phyloP scores from a whole-genome alignment of 2,113 vertebrate species.

The Xenotilapia longispinis region DNA sequence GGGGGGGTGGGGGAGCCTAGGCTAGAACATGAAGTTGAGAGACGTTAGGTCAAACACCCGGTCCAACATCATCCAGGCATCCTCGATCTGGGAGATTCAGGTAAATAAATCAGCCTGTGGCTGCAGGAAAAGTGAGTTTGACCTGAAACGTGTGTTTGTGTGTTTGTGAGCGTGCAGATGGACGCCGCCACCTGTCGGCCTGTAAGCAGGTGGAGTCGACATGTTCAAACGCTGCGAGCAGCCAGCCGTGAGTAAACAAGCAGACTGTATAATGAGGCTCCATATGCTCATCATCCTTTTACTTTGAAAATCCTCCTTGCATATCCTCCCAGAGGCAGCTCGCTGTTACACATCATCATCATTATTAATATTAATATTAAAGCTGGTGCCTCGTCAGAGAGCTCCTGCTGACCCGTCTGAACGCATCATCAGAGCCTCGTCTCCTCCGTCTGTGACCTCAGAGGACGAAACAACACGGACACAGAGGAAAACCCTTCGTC shows the following conservation, averaged over 20 bases:
- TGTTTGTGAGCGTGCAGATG: background rate
- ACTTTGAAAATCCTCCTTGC: background rate
- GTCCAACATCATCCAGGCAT: background rate
- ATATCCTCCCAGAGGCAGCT: background rate
- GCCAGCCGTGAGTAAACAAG: background rate
- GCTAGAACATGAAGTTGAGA: background rate
- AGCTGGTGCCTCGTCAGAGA: background rate
- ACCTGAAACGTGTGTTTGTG: background rate
- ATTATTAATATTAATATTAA: background rate
- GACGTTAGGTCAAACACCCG: background rate
- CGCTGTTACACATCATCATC: background rate
- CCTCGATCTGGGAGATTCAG: background rate
- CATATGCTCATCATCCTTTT: background rate
- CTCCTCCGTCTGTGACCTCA: background rate
- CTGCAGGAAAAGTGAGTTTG: background rate
- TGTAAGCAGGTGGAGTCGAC: background rate
- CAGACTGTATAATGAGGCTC: background rate
- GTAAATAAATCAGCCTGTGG: background rate
- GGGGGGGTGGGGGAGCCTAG: background rate
- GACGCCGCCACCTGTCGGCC: background rate
- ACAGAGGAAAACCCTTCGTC: background rate
- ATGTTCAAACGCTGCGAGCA: background rate
- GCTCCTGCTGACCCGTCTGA: background rate
- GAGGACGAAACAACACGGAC: background rate
- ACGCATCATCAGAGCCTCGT: background rate